phyloP scores from a whole-genome alignment of 2,888 invertebrate species.

The Drosophila subquinaria region DNA sequence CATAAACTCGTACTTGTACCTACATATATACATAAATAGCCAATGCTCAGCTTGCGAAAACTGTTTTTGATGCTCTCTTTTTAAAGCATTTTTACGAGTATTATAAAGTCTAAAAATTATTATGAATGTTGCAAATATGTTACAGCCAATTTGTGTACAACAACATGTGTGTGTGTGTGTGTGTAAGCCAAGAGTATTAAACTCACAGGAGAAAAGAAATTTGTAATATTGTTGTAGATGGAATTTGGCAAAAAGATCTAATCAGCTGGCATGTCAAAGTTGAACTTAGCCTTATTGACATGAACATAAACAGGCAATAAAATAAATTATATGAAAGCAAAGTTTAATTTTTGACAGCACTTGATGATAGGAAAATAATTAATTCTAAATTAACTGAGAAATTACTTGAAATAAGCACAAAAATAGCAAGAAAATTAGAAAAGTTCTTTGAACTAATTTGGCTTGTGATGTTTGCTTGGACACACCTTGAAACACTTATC shows the following conservation, averaged over 20 bases:
- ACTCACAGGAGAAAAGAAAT: background rate
- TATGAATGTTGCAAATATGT: constrained; percentile 54
- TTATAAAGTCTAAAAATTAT: constrained; percentile 59
- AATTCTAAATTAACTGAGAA: background rate
- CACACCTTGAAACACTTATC: constrained; percentile 14
- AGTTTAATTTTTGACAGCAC: background rate
- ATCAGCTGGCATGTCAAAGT: background rate
- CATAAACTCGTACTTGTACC: constrained; percentile 12
- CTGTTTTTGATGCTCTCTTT: constrained; percentile 66
- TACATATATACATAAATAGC: constrained; percentile 40
- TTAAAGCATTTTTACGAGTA: constrained; percentile 66
- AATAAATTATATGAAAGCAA: background rate
- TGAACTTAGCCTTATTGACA: background rate
- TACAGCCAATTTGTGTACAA: constrained; percentile 60
- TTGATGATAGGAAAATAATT: background rate
- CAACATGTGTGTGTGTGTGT: constrained; percentile 20
- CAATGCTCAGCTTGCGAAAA: constrained; percentile 65
- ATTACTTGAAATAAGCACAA: background rate
- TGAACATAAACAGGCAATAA: background rate
- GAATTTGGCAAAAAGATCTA: background rate
- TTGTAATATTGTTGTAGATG: background rate
- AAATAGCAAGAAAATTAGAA: background rate
- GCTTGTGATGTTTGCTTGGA: constrained; percentile 1
- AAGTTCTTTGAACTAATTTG: background rate
- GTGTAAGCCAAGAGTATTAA: background rate